Evolutionary conservation across 2,797 vertebrate genomes (phyloP), one percentile per base, ranked within the genome.

Genomic region (Limnodromus scolopaceus): DNA sequence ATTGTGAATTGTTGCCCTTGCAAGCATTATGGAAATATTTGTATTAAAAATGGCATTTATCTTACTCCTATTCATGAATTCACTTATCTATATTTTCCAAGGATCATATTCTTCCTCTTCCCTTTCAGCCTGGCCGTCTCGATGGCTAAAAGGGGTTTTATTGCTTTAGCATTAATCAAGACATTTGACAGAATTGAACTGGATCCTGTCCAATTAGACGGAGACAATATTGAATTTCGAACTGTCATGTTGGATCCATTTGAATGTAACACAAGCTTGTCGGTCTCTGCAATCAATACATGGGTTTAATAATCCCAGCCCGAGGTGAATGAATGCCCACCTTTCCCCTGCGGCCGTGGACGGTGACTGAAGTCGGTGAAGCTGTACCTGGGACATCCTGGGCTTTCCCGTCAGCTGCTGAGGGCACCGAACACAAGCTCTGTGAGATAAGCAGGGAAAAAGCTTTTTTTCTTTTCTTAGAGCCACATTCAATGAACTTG

Each of bases 51-150:
- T 19, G 24, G 27, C 49, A 36, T 70, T 92, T 84, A 5, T 76
- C 83, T 58, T 43, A 4, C 49, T 72, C 28, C 3, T 49, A 28
- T 41, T 71, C 80, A 18, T 43, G 30, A 63, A 45, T 69, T 75
- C 69, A 51, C 86, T 84, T 94, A 65, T 89, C 92, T 93, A 0
- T 81, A 48, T 84, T 94, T 95, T 66, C 72, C 57, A 54, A 24
- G 81, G 91, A 54, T 96, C 84, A 23, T 48, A 38, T 87, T 93
- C 55, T 87, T 91, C 78, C 75, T 77, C 65, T 25, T 90, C 63
- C 60, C 64, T 71, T 66, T 78, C 81, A 85, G 75, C 65, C 78
- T 16, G 55, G 28, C 58, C 0, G 18, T 43, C 88, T 69, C 14
- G 1, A 28, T 72, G 80, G 24, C 89, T 92, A 55, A 48, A 48